These are phyloP conservation scores for Haliclystus octoradiatus DNA, from an alignment of 30 jellyfish, hydroid and myxozoan species.

Conservation along the genomic window DNA sequence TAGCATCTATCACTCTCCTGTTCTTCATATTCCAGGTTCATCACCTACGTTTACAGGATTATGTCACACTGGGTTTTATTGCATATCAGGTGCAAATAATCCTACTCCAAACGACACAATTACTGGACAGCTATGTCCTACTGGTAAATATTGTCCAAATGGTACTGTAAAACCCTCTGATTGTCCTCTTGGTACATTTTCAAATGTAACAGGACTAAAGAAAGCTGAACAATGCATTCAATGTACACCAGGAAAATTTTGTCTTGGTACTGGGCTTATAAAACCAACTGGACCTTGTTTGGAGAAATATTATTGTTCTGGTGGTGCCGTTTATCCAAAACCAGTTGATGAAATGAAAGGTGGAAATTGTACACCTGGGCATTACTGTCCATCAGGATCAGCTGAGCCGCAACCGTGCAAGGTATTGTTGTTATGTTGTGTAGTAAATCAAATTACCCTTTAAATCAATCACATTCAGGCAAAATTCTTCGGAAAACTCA, in stretches of 20 bases:
- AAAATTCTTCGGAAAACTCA: too few species aligned
- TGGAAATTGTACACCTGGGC: slow-evolving; percentile 91
- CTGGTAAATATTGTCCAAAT: slow-evolving; percentile 59
- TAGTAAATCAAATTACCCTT: too few species aligned
- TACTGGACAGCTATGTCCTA: slow-evolving; percentile 77
- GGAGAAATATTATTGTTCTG: slow-evolving; percentile 50
- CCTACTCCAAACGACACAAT: slow-evolving; percentile 74
- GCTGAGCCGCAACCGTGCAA: slow-evolving; percentile 77
- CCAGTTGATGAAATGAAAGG: slow-evolving; percentile 47
- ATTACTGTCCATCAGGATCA: slow-evolving; percentile 79
- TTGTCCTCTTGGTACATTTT: slow-evolving; percentile 88
- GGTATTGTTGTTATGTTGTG: slow-evolving; percentile 23
- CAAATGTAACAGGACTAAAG: slow-evolving; percentile 61
- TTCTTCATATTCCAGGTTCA: slow-evolving; percentile 49
- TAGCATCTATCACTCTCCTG: too few species aligned
- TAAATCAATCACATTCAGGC: too few species aligned
- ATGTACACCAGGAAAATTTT: slow-evolving; percentile 85
- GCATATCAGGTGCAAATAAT: slow-evolving; percentile 64
- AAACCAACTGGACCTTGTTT: slow-evolving; percentile 59
- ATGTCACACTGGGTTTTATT: slow-evolving; percentile 72
- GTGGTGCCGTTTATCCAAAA: slow-evolving; percentile 43
- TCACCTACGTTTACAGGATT: slow-evolving; percentile 63
- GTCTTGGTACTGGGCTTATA: slow-evolving; percentile 54
- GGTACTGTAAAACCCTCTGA: slow-evolving; percentile 67
- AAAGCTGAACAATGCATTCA: slow-evolving; percentile 38